Base-by-base conservation (phyloP, 2,113 vertebrate genomes). In the Poecile atricapillus region DNA sequence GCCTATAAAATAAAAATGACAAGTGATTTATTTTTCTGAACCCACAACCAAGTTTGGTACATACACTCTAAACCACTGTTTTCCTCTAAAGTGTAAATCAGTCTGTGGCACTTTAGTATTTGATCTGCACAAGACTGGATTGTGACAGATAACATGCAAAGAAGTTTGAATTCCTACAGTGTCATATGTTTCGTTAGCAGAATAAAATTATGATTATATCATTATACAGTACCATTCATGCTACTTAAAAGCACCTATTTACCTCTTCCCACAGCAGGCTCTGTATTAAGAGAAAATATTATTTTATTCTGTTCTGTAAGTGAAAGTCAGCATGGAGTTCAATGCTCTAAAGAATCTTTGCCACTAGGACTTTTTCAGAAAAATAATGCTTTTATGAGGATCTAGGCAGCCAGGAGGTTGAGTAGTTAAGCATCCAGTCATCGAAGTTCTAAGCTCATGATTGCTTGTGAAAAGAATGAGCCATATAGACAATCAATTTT, bases 1-100 rank as follows among this genome's bases (percentile, higher is more conserved):
- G 47, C 44, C 55, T 81, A 60, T 28, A 85, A 91, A 94, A 78
- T 44, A 85, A 89, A 82, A 68, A 73, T 46, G 28, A 83, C 27
- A 79, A 88, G 27, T n/a, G 31, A 79, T 83, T 89, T 67, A 89
- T 85, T 94, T 90, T 94, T 91, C 56, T 50, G 43, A 85, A 23
- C 47, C 20, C 25, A 19, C 28, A 39, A 74, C 52, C 47, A 73
- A 39, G 2, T 77, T 85, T 74, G 33, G 27, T 71, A 41, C 33
- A 37, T 27, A 41, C 18, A 53, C 41, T 80, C 22, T 47, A 90
- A 87, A 80, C 5, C 33, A 60, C 15, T 68, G 16, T 68, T 94
- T 63, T 80, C 67, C 60, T 75, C 77, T 65, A 44, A 56, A 75
- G 33, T 21, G 21, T 83, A 62, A 78, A 87, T 87, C 63, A 85